phyloP scores from a whole-genome alignment of 2,888 invertebrate species.

The Mimas tiliae region DNA sequence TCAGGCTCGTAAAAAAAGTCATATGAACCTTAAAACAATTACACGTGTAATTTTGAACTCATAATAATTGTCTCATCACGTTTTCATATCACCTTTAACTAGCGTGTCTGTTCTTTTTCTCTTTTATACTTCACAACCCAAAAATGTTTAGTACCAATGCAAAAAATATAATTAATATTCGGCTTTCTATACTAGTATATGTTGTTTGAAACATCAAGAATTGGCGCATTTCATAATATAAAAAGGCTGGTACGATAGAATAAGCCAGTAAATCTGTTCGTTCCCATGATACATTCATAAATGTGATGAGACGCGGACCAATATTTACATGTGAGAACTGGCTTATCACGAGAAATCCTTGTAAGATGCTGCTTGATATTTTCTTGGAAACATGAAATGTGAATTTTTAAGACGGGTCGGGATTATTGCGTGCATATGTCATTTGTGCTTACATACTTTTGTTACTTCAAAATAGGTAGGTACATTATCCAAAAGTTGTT shows the following conservation, averaged over 20 bases:
- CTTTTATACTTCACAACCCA: too few relatives aligned
- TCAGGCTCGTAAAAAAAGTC: too few relatives aligned
- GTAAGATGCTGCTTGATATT: slow-evolving; percentile 32
- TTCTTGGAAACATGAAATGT: slow-evolving; percentile 40
- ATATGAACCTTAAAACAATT: too few relatives aligned
- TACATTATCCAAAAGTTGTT: neutral
- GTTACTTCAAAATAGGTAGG: neutral
- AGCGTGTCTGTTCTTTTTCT: too few relatives aligned
- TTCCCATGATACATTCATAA: slow-evolving; percentile 38
- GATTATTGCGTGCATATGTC: slow-evolving; percentile 27
- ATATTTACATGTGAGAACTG: slow-evolving; percentile 48
- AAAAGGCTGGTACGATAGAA: slow-evolving; percentile 2
- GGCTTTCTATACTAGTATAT: too few relatives aligned
- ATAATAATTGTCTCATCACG: too few relatives aligned
- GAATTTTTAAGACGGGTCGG: slow-evolving; percentile 29
- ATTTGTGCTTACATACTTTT: slow-evolving; percentile 25
- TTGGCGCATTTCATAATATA: neutral
- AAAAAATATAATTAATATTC: too few relatives aligned
- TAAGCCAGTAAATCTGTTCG: slow-evolving; percentile 30
- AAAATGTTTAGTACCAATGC: too few relatives aligned
- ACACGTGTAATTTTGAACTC: neutral
- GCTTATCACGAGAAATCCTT: slow-evolving; percentile 38
- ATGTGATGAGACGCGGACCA: slow-evolving; percentile 45
- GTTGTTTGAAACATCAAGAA: neutral
- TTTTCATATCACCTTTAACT: too few relatives aligned